phyloP scores from a whole-genome alignment of 2,888 invertebrate species.

The Zaprionus obscuricornis region DNA sequence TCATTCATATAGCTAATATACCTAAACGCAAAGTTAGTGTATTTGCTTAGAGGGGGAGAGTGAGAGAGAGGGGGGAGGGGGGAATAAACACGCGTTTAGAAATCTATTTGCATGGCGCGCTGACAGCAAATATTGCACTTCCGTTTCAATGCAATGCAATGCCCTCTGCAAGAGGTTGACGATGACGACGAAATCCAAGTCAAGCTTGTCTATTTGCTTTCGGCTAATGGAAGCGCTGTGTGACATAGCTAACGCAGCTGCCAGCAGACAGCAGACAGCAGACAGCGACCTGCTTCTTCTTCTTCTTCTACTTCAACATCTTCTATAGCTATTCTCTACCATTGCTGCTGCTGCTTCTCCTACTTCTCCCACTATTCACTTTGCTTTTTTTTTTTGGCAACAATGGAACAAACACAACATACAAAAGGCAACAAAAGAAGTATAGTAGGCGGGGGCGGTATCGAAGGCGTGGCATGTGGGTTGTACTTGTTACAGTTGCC shows the following conservation, averaged over 20 bases:
- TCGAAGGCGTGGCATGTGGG: constrained; percentile 9
- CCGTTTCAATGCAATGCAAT: constrained; percentile 49
- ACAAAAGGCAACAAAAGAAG: constrained; percentile 47
- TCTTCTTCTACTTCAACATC: background rate
- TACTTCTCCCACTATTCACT: background rate
- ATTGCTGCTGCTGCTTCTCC: background rate
- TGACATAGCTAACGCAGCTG: constrained; percentile 29
- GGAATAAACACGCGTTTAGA: constrained; percentile 57
- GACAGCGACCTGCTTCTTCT: constrained; percentile 1
- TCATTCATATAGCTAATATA: background rate
- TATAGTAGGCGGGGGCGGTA: background rate
- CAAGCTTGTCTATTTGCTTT: constrained; percentile 73
- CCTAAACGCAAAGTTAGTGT: constrained; percentile 1
- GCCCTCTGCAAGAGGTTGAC: background rate
- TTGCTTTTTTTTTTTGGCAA: constrained; percentile 44
- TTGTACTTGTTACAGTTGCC: constrained; percentile 21
- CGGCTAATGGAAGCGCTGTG: constrained; percentile 66
- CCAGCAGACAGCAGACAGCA: constrained; percentile 27
- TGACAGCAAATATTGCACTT: constrained; percentile 73
- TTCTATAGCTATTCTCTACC: too few relatives aligned
- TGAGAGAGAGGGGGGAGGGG: background rate
- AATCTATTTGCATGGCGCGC: constrained; percentile 65
- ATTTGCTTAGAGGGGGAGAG: background rate
- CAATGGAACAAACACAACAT: constrained; percentile 47
- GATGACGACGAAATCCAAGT: constrained; percentile 63